Conservation (phyloP, 92 coral and sea anemone genomes). For the Bergia sp. region DNA sequence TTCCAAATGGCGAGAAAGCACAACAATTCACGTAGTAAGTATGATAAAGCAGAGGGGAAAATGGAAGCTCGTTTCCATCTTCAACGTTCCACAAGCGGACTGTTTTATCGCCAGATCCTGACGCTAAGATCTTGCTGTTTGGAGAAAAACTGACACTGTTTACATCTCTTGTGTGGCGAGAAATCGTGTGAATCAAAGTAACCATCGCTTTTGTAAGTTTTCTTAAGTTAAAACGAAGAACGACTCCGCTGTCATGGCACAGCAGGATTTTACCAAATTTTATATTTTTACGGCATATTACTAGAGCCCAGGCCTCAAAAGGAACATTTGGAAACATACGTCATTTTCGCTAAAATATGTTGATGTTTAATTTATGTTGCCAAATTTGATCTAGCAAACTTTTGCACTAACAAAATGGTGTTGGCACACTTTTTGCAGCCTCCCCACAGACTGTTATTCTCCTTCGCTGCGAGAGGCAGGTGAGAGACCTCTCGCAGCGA, state of each 20-base stretch:
- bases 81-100: conserved; percentile 93
- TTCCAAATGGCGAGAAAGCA: conserved; percentile 95
- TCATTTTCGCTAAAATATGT: background rate
- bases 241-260: background rate
- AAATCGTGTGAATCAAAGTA: conserved; percentile 70
- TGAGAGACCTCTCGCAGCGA: too few species aligned
- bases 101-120: conserved; percentile 95
- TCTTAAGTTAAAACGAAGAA: background rate
- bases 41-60: conserved; percentile 92
- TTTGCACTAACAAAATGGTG: too few species aligned
- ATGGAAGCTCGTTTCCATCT: conserved; percentile 81
- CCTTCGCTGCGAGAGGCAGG: too few species aligned
- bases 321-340: conserved; percentile 37
- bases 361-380: too few species aligned
- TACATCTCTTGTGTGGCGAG: conserved; percentile 88
- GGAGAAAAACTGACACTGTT: conserved; percentile 93
- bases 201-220: conserved; percentile 64
- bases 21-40: conserved; percentile 90
- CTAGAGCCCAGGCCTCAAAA: background rate
- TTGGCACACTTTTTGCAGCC: too few species aligned
- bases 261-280: too few species aligned
- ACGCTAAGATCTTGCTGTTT: conserved; percentile 84
- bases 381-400: too few species aligned
- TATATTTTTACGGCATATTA: background rate
- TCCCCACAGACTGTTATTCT: too few species aligned